Percentiles rank a stretch among this genome's conserved stretches.
These are phyloP conservation scores for Xestoiulus laeticollis DNA, from an alignment of 2,888 invertebrate species.

Conservation along the genomic window DNA sequence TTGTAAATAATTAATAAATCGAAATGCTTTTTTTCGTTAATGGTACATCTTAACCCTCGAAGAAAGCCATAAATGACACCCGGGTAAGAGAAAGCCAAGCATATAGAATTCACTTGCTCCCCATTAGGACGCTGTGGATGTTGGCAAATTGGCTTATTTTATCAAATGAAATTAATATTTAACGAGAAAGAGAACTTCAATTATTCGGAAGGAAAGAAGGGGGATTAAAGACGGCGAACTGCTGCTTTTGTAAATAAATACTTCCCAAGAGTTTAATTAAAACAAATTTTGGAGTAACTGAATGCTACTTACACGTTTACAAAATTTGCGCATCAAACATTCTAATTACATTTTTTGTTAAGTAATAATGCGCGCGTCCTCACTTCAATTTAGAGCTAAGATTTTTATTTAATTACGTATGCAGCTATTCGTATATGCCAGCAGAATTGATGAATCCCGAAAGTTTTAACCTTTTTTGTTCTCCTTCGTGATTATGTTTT, in stretches of 20 bases:
- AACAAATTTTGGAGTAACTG: background rate
- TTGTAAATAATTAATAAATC: constrained; percentile 7
- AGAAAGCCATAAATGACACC: background rate
- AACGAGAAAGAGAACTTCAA: background rate
- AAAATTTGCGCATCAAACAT: constrained; percentile 2
- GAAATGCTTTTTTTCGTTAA: background rate
- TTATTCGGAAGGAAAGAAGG: background rate
- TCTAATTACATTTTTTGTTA: background rate
- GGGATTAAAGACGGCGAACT: background rate
- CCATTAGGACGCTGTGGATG: background rate
- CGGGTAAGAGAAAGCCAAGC: background rate
- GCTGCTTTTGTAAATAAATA: background rate
- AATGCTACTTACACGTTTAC: background rate
- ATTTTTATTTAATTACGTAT: background rate
- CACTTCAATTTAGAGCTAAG: background rate
- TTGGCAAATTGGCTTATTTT: constrained; percentile 6
- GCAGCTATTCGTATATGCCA: background rate
- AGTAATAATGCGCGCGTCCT: background rate
- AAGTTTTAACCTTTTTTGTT: background rate
- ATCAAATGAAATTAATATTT: constrained; percentile 37
- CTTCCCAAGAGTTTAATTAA: background rate
- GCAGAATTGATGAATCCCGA: background rate
- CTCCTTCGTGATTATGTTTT: background rate
- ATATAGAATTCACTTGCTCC: background rate
- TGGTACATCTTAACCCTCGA: background rate